Evolutionary conservation across 2,113 vertebrate species (phyloP).

Genomic region (Vidua chalybeata): DNA sequence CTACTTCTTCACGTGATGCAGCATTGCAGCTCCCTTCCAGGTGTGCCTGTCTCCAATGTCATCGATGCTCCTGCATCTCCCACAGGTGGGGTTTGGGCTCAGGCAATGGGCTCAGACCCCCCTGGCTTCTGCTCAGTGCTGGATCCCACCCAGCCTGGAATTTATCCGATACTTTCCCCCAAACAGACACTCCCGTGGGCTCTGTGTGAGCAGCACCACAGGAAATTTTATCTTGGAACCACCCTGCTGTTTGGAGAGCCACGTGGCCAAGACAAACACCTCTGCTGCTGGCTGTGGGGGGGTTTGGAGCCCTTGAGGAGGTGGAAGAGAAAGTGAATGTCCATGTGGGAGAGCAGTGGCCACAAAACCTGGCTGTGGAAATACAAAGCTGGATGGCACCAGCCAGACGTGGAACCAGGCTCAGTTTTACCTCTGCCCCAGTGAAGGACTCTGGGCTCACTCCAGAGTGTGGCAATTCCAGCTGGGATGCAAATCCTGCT

Average conservation of each 20-base stretch:
- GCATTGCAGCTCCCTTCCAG: neutral
- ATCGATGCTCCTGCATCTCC: neutral
- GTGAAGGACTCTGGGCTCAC: neutral
- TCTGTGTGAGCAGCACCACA: neutral
- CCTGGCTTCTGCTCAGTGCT: neutral
- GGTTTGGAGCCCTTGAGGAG: fast-evolving
- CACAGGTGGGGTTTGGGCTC: neutral
- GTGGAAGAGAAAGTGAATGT: no score
- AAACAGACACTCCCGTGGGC: neutral
- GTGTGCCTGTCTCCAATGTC: fast-evolving
- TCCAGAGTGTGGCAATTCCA: neutral
- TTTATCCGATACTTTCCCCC: neutral
- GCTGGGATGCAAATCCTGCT: neutral
- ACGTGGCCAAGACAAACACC: neutral
- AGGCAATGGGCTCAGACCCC: neutral
- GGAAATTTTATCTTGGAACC: neutral
- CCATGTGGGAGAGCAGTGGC: neutral
- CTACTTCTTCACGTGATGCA: fast-evolving
- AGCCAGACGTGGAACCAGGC: no score
- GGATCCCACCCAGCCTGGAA: neutral
- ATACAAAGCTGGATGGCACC: neutral
- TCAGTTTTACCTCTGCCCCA: neutral
- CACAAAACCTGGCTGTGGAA: neutral
- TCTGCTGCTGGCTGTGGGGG: neutral
- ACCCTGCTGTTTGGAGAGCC: neutral